Base-by-base conservation (phyloP, 2,113 vertebrate genomes). In the Clupea harengus region DNA sequence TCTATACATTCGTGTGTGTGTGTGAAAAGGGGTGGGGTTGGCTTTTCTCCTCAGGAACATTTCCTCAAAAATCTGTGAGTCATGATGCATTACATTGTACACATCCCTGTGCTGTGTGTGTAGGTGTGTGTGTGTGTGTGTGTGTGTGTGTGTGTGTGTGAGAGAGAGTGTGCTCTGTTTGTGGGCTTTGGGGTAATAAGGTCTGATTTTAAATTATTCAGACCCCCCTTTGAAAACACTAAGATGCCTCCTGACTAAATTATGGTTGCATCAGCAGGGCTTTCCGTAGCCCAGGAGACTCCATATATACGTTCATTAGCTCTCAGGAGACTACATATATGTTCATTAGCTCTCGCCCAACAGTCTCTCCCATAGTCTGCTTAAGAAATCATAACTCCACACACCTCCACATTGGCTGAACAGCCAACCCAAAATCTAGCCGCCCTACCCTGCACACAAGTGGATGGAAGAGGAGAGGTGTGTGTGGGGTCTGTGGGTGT, bases 121-220 rank as follows among this genome's bases (percentile, higher is more conserved):
- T 49, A 11, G 6, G 47, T 49, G 47, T 49, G 47, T 49, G 47
- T 49, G 47, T 49, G 47, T 49, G 47, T 49, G 47, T 49, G 47
- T 49, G 47, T 49, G 47, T 49, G 47, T 49, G 47, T 49, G 47
- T 2, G 47, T 49, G 47, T 49, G 47, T 2, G 10, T 2, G 47
- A 8, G 47, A 8, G 47, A 8, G 47, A 11, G 47, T 84, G 89
- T 88, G 87, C 91, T 91, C 52, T 80, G 91, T 89, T 92, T 92
- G 91, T 88, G 52, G 86, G 90, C 90, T 91, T 81, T 90, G 92
- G 85, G 90, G 64, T 78, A 82, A 78, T 60, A 82, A 78, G 85
- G 57, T 54, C 75, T 91, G 91, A 92, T 92, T 92, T 92, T 94
- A 92, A 94, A 94, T 95, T 93, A 94, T 94, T 94, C 92, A 95